Percentiles rank a stretch among this genome's conserved stretches.
Evolutionary conservation across 2,888 invertebrate genomes (phyloP).

Genomic region (Nezara viridula): DNA sequence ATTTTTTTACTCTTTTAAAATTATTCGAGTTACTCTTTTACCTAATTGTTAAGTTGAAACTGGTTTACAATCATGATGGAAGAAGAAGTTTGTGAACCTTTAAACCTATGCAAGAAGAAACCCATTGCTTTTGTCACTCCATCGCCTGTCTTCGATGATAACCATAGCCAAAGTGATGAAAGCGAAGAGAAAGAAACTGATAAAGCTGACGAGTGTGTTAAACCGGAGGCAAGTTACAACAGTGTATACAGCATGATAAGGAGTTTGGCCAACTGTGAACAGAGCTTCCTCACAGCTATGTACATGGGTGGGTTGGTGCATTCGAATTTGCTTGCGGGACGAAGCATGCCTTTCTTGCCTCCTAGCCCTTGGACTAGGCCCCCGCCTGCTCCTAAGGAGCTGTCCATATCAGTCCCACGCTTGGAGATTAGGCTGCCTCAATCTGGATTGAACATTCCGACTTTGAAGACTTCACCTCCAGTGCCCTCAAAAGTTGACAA

Average conservation of each 20-base stretch:
- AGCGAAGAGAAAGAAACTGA: slow-evolving; percentile 65
- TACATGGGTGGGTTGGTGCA: slow-evolving; percentile 69
- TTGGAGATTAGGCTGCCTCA: slow-evolving; percentile 59
- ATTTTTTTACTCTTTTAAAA: slow-evolving; percentile 53
- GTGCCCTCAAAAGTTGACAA: slow-evolving; percentile 52
- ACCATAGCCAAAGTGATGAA: slow-evolving; percentile 47
- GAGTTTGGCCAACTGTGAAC: slow-evolving; percentile 68
- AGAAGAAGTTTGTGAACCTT: slow-evolving; percentile 69
- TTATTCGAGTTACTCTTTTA: slow-evolving; percentile 7
- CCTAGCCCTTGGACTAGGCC: slow-evolving; percentile 55
- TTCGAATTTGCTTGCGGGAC: slow-evolving; percentile 58
- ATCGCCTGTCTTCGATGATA: slow-evolving; percentile 67
- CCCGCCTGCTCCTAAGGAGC: slow-evolving; percentile 57
- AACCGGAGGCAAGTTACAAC: slow-evolving; percentile 55
- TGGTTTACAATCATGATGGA: slow-evolving; percentile 63
- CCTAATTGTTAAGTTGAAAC: slow-evolving; percentile 34
- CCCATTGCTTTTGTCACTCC: slow-evolving; percentile 74
- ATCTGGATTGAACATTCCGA: slow-evolving; percentile 61
- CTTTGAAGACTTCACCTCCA: slow-evolving; percentile 56
- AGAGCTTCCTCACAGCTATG: slow-evolving; percentile 67
- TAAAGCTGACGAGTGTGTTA: slow-evolving; percentile 65
- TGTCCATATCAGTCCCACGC: slow-evolving; percentile 61
- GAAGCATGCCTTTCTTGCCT: slow-evolving; percentile 52
- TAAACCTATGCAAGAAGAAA: slow-evolving; percentile 73
- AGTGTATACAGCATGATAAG: slow-evolving; percentile 70